phyloP scores from a whole-genome alignment of 1,140 invertebrate species.

The Pantala flavescens region DNA sequence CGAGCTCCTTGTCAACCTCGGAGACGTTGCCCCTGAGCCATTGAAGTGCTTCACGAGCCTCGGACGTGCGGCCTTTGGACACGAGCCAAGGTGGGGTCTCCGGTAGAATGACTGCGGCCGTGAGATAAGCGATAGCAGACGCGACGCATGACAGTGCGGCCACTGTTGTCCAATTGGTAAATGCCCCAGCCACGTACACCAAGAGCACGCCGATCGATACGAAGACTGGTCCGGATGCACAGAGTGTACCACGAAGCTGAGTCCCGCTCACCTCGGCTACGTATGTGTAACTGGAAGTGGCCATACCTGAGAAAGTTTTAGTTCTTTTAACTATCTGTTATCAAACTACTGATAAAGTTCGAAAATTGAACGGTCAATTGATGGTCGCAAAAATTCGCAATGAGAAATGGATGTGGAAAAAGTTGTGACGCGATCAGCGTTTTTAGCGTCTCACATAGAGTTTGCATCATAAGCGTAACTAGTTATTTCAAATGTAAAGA shows the following conservation, averaged over 20 bases:
- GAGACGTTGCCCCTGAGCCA: slow-evolving; percentile 33
- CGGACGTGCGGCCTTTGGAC: slow-evolving; percentile 40
- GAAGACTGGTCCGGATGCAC: slow-evolving; percentile 42
- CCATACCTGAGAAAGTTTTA: slow-evolving; percentile 28
- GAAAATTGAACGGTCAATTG: neutral
- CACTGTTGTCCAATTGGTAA: slow-evolving; percentile 33
- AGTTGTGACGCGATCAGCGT: no score
- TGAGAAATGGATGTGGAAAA: no score
- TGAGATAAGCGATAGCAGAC: slow-evolving; percentile 40
- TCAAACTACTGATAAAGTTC: no score
- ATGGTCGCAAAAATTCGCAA: no score
- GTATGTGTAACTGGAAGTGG: slow-evolving; percentile 30
- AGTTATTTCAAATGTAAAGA: no score
- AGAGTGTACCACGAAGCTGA: slow-evolving; percentile 41
- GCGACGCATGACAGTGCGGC: slow-evolving; percentile 37
- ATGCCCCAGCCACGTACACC: slow-evolving; percentile 39
- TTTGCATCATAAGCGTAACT: no score
- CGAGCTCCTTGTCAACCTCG: slow-evolving; percentile 36
- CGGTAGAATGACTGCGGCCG: slow-evolving; percentile 50
- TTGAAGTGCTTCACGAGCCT: slow-evolving; percentile 41
- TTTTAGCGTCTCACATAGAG: no score
- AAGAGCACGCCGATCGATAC: slow-evolving; percentile 42
- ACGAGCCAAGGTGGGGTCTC: slow-evolving; percentile 58
- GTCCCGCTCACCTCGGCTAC: slow-evolving; percentile 33
- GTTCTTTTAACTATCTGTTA: no score